Percentiles rank a stretch among this genome's conserved stretches.
Evolutionary conservation across 2,113 vertebrate species (phyloP).

Genomic region (Salvator merianae): DNA sequence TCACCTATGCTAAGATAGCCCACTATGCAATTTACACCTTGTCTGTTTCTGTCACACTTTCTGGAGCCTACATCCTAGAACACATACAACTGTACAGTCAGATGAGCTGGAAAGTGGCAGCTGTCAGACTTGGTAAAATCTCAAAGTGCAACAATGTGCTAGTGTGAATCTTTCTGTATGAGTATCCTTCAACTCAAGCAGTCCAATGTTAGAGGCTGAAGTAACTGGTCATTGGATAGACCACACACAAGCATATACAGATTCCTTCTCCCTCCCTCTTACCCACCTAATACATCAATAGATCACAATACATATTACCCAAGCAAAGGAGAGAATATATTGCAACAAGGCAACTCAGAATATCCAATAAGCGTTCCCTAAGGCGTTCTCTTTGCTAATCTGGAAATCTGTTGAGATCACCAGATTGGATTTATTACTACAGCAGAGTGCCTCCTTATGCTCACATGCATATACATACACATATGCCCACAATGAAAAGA

Average conservation of each 20-base stretch:
- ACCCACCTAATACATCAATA: neutral
- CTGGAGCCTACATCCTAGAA: neutral
- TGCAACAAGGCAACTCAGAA: neutral
- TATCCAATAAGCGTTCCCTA: neutral
- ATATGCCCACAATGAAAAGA: neutral
- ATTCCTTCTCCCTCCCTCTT: neutral
- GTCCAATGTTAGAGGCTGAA: neutral
- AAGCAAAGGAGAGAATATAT: neutral
- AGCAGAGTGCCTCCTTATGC: neutral
- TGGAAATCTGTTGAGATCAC: constrained; percentile 8
- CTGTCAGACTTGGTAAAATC: neutral
- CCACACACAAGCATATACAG: neutral
- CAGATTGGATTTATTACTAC: neutral
- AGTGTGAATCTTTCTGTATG: fast-evolving
- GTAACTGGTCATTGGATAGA: neutral
- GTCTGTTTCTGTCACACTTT: constrained; percentile 6
- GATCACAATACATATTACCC: neutral
- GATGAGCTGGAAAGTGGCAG: constrained; percentile 6
- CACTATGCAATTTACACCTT: constrained; percentile 78
- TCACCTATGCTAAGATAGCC: constrained; percentile 71
- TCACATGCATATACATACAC: neutral
- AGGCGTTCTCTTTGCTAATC: fast-evolving
- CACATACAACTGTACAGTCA: neutral
- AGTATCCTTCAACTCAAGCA: neutral
- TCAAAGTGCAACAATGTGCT: neutral